Evolutionary conservation across 2,888 invertebrate species (phyloP).

Genomic region (Colletes collaris): DNA sequence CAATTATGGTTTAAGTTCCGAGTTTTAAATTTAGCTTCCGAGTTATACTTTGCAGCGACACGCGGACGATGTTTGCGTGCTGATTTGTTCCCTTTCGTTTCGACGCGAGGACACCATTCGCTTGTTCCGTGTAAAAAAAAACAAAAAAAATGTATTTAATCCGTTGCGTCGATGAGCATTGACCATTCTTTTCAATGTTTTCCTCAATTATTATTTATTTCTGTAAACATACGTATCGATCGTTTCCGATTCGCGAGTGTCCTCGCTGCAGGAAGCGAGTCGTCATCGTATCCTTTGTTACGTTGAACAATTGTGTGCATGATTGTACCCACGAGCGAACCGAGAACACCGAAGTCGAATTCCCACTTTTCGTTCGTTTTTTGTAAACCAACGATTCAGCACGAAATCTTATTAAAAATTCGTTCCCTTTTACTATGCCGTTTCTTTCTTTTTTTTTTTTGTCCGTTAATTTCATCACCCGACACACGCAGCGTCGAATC

Average conservation of each 20-base stretch:
- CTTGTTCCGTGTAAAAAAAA: background rate
- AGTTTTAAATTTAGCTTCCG: conserved; percentile 54
- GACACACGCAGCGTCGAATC: conserved; percentile 57
- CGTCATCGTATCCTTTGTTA: conserved; percentile 36
- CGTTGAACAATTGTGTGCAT: conserved; percentile 71
- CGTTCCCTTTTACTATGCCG: conserved; percentile 47
- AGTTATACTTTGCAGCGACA: conserved; percentile 50
- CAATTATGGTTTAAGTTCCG: conserved; percentile 53
- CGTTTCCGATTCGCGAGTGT: conserved; percentile 20
- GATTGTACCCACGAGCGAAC: conserved; percentile 60
- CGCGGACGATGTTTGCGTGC: conserved; percentile 46
- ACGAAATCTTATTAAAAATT: conserved; percentile 75
- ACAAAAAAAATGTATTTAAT: too few species aligned
- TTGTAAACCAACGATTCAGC: conserved; percentile 67
- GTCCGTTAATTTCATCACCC: conserved; percentile 47
- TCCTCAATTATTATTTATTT: background rate
- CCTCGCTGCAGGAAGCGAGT: conserved; percentile 34
- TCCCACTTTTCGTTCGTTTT: conserved; percentile 11
- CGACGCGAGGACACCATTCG: conserved; percentile 37
- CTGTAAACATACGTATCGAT: background rate
- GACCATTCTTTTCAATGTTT: background rate
- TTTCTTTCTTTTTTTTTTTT: conserved; percentile 31
- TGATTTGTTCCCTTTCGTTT: conserved; percentile 40
- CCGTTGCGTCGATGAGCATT: background rate
- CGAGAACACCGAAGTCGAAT: conserved; percentile 33